A percentile compares a stretch with the other conserved stretches of the same genome.
These are phyloP conservation scores for Lepidocyrtoides sp. DNA, from an alignment of 2,888 invertebrate genomes.

Conservation along the genomic window DNA sequence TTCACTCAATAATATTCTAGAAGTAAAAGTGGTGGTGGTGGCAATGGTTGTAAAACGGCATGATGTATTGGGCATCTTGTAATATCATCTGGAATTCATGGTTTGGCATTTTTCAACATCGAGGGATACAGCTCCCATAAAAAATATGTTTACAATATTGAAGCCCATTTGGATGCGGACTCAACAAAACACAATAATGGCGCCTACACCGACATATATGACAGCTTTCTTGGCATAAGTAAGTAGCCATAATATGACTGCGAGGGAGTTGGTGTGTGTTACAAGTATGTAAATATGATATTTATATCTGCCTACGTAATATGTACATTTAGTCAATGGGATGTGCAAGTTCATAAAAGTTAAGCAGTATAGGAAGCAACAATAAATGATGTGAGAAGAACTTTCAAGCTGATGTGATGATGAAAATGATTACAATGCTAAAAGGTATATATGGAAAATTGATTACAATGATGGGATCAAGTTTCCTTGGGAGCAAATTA, in stretches of 20 bases:
- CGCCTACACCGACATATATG: too few relatives aligned
- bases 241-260: too few relatives aligned
- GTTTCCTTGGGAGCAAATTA: too few relatives aligned
- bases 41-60: neutral
- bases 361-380: neutral
- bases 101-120: constrained; percentile 26
- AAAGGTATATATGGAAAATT: too few relatives aligned
- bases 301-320: too few relatives aligned
- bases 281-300: too few relatives aligned
- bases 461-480: too few relatives aligned
- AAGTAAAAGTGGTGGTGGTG: neutral
- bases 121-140: constrained; percentile 1
- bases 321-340: too few relatives aligned
- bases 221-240: too few relatives aligned
- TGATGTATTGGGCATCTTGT: constrained; percentile 25
- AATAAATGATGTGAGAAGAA: neutral
- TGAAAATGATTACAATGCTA: neutral
- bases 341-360: neutral
- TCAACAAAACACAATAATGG: too few relatives aligned
- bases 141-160: neutral
- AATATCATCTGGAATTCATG: constrained; percentile 39
- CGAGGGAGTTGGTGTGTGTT: too few relatives aligned
- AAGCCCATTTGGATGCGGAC: neutral
- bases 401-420: neutral
- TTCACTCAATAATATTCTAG: too few relatives aligned